phyloP scores from a whole-genome alignment of 2,888 invertebrate species.

The Parasteatoda lunata region DNA sequence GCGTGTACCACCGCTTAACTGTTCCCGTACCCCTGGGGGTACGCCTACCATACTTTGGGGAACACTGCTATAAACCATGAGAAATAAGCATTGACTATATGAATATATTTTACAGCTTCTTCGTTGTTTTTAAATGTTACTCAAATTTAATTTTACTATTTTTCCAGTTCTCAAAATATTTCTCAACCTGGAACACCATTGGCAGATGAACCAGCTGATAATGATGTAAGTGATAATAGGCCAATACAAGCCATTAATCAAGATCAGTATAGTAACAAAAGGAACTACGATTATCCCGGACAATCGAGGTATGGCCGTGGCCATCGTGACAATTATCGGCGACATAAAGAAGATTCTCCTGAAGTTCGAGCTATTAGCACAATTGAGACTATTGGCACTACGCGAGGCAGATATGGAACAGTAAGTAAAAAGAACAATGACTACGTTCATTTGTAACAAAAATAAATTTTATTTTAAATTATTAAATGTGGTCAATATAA shows the following conservation, averaged over 20 bases:
- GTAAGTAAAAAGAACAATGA: slow-evolving; percentile 18
- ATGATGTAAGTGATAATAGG: slow-evolving; percentile 16
- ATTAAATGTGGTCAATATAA: too few relatives aligned
- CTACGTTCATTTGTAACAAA: too few relatives aligned
- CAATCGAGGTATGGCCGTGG: slow-evolving; percentile 7
- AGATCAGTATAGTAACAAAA: slow-evolving; percentile 29
- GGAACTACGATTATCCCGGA: slow-evolving; percentile 31
- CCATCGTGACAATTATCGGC: slow-evolving; percentile 13
- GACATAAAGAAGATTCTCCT: neutral
- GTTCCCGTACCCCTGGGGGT: too few relatives aligned
- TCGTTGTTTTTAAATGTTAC: neutral
- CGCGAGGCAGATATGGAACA: slow-evolving; percentile 8
- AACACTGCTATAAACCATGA: too few relatives aligned
- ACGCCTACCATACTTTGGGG: too few relatives aligned
- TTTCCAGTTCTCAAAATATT: slow-evolving; percentile 29
- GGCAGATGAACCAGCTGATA: slow-evolving; percentile 65
- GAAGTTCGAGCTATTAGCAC: slow-evolving; percentile 47
- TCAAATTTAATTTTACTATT: neutral
- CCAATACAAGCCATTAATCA: slow-evolving; percentile 42
- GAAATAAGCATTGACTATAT: too few relatives aligned
- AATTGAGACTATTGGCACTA: slow-evolving; percentile 58
- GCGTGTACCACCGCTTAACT: too few relatives aligned
- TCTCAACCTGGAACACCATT: slow-evolving; percentile 63
- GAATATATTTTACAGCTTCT: neutral
- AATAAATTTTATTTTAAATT: too few relatives aligned